A percentile compares a stretch with the other conserved stretches of the same genome.
phyloP scores from a whole-genome alignment of 53 echinoderm and acorn worm genomes.

The Glandiceps talaboti region DNA sequence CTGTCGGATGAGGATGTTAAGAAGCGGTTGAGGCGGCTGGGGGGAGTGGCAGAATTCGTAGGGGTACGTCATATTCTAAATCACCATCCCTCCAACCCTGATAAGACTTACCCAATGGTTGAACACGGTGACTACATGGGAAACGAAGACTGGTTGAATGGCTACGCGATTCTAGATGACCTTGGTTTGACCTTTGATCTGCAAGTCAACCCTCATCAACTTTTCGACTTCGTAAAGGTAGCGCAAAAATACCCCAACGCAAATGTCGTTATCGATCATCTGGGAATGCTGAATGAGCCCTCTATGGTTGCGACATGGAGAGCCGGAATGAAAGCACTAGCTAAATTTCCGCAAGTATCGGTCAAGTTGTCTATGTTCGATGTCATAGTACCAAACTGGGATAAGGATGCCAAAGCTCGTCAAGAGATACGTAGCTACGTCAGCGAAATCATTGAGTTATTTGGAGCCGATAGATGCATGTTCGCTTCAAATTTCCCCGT shows the following conservation, averaged over 20 bases:
- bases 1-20: background rate
- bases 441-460: background rate
- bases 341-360: background rate
- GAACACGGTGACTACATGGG: background rate
- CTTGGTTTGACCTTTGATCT: background rate
- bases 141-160: background rate
- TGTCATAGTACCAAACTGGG: background rate
- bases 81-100: background rate
- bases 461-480: background rate
- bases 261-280: background rate
- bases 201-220: background rate
- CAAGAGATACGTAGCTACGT: background rate
- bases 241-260: background rate
- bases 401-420: background rate
- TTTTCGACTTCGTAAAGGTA: background rate
- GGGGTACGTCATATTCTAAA: background rate
- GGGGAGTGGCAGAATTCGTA: background rate
- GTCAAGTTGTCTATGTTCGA: background rate
- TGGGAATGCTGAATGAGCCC: background rate
- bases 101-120: background rate
- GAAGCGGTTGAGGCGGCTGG: background rate
- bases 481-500: background rate
- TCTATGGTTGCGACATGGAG: background rate
- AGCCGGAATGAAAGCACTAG: background rate
- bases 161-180: background rate